Conservation (phyloP, 2,888 invertebrate species). For the Cheilosia scutellata region DNA sequence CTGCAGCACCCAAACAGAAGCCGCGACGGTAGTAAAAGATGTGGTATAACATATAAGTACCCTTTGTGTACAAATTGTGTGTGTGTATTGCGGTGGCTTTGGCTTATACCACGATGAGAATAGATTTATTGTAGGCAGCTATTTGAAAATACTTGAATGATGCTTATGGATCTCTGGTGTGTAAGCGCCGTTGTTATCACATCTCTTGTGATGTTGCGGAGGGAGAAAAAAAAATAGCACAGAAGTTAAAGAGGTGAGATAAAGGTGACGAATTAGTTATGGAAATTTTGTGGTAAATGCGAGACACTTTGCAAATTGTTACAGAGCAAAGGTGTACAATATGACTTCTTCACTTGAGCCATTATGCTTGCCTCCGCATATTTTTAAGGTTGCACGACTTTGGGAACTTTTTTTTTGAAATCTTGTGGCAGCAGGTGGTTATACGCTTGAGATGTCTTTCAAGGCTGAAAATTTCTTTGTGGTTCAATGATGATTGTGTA, state of each 20-base stretch:
- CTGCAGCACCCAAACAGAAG: slow-evolving; percentile 31
- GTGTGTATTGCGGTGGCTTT: not conserved
- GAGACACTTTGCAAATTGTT: slow-evolving; percentile 32
- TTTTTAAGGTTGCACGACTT: not conserved
- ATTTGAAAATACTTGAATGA: slow-evolving; percentile 42
- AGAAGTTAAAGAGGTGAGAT: slow-evolving; percentile 13
- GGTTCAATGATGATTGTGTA: too few species aligned
- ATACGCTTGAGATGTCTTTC: too few species aligned
- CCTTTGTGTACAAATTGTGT: not conserved
- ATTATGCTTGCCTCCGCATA: not conserved
- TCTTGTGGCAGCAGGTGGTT: too few species aligned
- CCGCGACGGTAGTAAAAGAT: slow-evolving; percentile 51
- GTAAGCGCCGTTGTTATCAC: not conserved
- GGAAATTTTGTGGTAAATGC: slow-evolving; percentile 25
- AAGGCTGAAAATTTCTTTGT: too few species aligned
- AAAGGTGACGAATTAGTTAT: slow-evolving; percentile 37
- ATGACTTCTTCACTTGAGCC: not conserved
- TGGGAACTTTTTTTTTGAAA: too few species aligned
- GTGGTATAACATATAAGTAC: slow-evolving; percentile 11
- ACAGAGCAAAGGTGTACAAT: not conserved
- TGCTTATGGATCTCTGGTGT: slow-evolving; percentile 4
- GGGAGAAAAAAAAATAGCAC: slow-evolving; percentile 17
- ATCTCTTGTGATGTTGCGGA: not conserved
- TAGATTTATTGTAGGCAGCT: slow-evolving; percentile 45
- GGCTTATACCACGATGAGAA: slow-evolving; percentile 48